These are phyloP conservation scores for Palythoa caribaeorum DNA, from an alignment of 92 coral and sea anemone genomes.

Conservation along the genomic window DNA sequence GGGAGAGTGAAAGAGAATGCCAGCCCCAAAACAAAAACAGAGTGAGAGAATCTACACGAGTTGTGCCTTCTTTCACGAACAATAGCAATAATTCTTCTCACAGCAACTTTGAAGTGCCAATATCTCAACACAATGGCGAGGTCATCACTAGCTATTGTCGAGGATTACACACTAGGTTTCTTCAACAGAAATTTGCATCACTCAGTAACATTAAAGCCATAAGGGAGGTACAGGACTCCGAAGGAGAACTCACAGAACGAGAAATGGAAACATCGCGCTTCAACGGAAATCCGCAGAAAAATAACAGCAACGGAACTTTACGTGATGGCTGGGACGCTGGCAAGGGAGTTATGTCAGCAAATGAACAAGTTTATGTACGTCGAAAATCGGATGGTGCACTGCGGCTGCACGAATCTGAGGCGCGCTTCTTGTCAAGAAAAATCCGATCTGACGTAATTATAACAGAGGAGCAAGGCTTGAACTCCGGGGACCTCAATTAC, in stretches of 20 bases:
- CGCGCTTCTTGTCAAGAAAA: background rate
- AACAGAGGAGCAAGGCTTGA: background rate
- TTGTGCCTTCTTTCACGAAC: background rate
- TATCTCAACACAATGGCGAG: conserved; percentile 9
- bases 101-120: background rate
- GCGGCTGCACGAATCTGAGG: background rate
- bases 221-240: conserved; percentile 21
- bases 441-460: background rate
- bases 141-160: conserved; percentile 1
- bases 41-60: background rate
- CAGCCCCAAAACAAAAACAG: background rate
- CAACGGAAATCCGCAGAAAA: background rate
- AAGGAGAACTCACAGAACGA: background rate
- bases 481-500: background rate
- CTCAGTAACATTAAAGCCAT: conserved; percentile 27
- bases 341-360: conserved; percentile 37
- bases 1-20: conserved; percentile 7
- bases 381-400: background rate
- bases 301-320: background rate
- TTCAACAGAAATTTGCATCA: conserved; percentile 40
- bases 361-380: background rate
- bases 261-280: background rate
- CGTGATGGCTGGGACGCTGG: conserved; percentile 2
- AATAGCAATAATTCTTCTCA: background rate
- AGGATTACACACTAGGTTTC: conserved; percentile 23